phyloP scores from a whole-genome alignment of 2,888 invertebrate genomes.

The Philopedon plagiatum region DNA sequence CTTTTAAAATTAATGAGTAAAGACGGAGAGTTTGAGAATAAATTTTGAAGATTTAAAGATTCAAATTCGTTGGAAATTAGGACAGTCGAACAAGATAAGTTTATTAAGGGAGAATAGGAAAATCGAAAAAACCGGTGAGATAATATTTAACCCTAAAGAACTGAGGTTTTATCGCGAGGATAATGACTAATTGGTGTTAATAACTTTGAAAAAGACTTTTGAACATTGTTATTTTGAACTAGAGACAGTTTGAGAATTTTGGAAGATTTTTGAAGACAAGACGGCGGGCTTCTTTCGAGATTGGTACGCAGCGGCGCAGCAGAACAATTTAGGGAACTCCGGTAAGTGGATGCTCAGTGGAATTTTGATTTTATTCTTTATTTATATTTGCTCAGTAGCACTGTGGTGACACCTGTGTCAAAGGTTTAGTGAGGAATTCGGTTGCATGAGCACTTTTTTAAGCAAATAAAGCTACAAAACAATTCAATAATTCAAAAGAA shows the following conservation, averaged over 20 bases:
- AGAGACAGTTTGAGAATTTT: not conserved
- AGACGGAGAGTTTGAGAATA: not conserved
- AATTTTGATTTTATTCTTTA: too few relatives aligned
- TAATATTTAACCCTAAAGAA: not conserved
- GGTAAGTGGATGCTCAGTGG: too few relatives aligned
- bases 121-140: not conserved
- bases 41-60: not conserved
- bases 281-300: conserved; percentile 50
- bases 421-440: too few relatives aligned
- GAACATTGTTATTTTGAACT: not conserved
- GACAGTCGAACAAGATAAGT: too few relatives aligned
- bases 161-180: not conserved
- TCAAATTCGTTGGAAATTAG: not conserved
- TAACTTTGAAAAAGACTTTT: not conserved
- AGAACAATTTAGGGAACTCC: conserved; percentile 44
- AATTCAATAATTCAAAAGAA: too few relatives aligned
- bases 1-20: conserved; percentile 25
- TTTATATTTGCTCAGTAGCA: too few relatives aligned
- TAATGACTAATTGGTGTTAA: not conserved
- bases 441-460: too few relatives aligned
- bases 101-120: not conserved
- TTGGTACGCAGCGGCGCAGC: conserved; percentile 45
- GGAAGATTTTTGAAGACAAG: conserved; percentile 21
- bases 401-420: too few relatives aligned
- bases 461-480: too few relatives aligned